Evolutionary conservation across 2,797 vertebrate species (phyloP).

Genomic region (Sylvilagus floridanus): DNA sequence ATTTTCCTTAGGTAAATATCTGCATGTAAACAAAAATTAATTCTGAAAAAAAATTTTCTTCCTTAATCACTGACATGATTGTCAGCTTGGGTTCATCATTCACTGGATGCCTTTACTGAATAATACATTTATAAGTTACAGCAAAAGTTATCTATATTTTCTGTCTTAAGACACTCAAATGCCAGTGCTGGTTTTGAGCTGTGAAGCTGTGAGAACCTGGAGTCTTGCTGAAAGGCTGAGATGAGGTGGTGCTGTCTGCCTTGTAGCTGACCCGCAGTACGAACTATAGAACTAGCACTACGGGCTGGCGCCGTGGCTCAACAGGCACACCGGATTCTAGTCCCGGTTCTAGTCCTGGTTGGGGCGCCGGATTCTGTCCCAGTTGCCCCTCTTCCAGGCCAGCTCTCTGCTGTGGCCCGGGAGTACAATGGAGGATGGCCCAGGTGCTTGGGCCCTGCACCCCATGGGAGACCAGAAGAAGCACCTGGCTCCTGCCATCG

Average conservation of each 20-base stretch:
- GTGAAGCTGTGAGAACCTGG: neutral
- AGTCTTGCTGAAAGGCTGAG: neutral
- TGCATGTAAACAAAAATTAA: conserved; percentile 74
- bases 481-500: too few relatives aligned
- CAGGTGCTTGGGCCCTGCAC: too few relatives aligned
- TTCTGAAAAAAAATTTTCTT: conserved; percentile 55
- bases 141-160: neutral
- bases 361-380: too few relatives aligned
- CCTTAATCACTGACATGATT: conserved; percentile 48
- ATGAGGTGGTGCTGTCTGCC: neutral
- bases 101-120: conserved; percentile 60
- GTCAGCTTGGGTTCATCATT: conserved; percentile 65
- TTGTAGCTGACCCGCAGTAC: neutral
- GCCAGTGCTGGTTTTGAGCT: neutral
- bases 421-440: too few relatives aligned
- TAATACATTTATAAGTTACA: neutral
- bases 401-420: too few relatives aligned
- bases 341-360: too few relatives aligned
- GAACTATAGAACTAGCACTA: too few relatives aligned
- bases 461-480: too few relatives aligned
- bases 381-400: too few relatives aligned
- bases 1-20: conserved; percentile 72
- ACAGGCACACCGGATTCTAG: too few relatives aligned
- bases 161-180: neutral
- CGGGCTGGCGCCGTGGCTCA: too few relatives aligned